These are phyloP conservation scores for Potamarius usumacintae DNA, from an alignment of 2,113 vertebrate species.

Conservation along the genomic window DNA sequence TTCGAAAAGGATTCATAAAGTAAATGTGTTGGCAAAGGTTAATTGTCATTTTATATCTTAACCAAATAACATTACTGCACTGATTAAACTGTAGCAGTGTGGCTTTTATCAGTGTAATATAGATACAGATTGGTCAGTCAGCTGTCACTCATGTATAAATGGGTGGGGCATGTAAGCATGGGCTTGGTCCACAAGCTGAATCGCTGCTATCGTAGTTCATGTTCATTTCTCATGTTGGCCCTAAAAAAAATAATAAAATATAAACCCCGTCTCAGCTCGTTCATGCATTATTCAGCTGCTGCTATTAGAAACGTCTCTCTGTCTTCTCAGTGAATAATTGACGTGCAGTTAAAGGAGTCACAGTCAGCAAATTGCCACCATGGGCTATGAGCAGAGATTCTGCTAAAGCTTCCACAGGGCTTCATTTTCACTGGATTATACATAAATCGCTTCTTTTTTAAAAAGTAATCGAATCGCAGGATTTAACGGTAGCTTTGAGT, in stretches of 20 bases:
- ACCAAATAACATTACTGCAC: neutral
- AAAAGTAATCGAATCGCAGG: slow-evolving; percentile 50
- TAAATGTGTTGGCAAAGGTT: neutral
- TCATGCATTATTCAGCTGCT: slow-evolving; percentile 56
- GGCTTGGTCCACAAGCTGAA: neutral
- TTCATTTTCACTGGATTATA: slow-evolving; percentile 53
- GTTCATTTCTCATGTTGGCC: neutral
- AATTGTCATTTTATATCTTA: neutral
- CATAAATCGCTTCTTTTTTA: slow-evolving; percentile 47
- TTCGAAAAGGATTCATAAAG: too few species aligned
- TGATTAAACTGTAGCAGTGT: neutral
- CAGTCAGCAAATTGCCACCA: slow-evolving; percentile 53
- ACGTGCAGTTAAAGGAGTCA: slow-evolving; percentile 52
- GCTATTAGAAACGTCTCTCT: slow-evolving; percentile 56
- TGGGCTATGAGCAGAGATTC: slow-evolving; percentile 35
- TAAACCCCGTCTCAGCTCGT: neutral
- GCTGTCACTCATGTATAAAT: neutral
- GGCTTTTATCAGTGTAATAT: neutral
- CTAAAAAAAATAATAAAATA: neutral
- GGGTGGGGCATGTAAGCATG: neutral
- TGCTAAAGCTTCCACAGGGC: slow-evolving; percentile 46
- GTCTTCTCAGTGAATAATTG: slow-evolving; percentile 55
- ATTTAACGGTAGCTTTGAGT: slow-evolving; percentile 51
- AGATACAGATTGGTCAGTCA: neutral
- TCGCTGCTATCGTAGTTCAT: neutral